Percentiles rank a stretch among this genome's conserved stretches.
Conservation (phyloP, 2,888 invertebrate genomes). For the Chloromyia formosa region DNA sequence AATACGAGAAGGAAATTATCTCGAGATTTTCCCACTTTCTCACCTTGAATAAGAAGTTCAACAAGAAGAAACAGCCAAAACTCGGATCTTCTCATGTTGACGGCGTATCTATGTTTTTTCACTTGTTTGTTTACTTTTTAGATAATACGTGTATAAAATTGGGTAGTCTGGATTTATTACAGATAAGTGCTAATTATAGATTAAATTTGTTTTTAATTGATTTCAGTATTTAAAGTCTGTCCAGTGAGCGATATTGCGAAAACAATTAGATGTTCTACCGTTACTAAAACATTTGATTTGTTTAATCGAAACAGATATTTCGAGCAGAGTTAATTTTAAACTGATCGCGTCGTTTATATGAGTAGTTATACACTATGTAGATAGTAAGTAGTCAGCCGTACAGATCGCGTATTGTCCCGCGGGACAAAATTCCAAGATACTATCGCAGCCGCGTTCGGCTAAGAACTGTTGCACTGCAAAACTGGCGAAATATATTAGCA, state of each 20-base stretch:
- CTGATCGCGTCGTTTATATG: no score
- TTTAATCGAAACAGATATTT: no score
- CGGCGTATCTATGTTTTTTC: background rate
- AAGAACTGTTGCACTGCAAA: conserved; percentile 30
- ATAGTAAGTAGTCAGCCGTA: no score
- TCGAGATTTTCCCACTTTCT: background rate
- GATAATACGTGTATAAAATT: background rate
- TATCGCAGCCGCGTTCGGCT: conserved; percentile 26
- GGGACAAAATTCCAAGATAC: conserved; percentile 15
- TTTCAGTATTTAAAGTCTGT: background rate
- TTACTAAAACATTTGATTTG: no score
- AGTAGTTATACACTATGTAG: no score
- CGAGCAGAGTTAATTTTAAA: no score
- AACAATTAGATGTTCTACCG: no score
- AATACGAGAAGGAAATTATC: no score
- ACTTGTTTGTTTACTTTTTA: conserved; percentile 27
- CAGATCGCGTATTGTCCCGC: background rate
- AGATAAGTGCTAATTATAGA: conserved; percentile 23
- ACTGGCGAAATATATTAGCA: conserved; percentile 7
- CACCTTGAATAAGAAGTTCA: conserved; percentile 24
- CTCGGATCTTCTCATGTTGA: background rate
- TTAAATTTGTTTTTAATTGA: background rate
- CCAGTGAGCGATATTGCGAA: background rate
- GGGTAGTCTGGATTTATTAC: conserved; percentile 16
- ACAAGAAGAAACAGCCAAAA: conserved; percentile 1